Evolutionary conservation across 2,888 invertebrate species (phyloP), one percentile per base, ranked within the genome.

Genomic region (Erannis defoliaria): DNA sequence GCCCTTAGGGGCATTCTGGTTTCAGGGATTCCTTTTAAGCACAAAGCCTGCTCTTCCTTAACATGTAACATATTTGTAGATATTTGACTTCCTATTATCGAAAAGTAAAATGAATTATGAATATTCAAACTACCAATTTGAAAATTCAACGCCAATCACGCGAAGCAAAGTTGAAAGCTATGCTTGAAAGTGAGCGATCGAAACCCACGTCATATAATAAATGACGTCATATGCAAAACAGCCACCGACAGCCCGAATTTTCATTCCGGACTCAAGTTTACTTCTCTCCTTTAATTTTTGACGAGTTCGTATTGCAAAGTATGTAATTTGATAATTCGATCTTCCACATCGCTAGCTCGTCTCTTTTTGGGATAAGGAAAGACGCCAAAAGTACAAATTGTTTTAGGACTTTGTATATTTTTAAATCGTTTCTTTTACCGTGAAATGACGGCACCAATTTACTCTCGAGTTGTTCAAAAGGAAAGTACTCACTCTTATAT

Each of bases 181-280:
- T n/a, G n/a, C n/a, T n/a, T n/a, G n/a, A n/a, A 67, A 63, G 54
- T 64, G 54, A 71, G 48, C 40, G 51, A 63, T 64, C 42, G 61
- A 48, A 10, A 43, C 31, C 53, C 29, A 43, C 54, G 54, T 60
- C 59, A 49, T 26, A 60, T 42, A 55, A 54, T 29, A 38, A 31
- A 48, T 55, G 55, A 50, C 55, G 49, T 60, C 54, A 60, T 46
- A 55, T 54, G 53, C 37, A 42, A 48, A 56, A 53, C 43, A 49
- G 31, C 42, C 19, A 12, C 8, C 21, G 45, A 16, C 35, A 26
- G 33, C 35, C 14, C 33, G 54, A 42, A 54, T 60, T 54, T 55
- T 21, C 14, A 46, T 45, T 45, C 31, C 26, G 26, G 23, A 16
- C 37, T 43, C 49, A 42, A 60, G 33, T 60, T 60, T 49, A 50